A percentile compares a stretch with the other conserved stretches of the same genome.
phyloP scores from a whole-genome alignment of 23 tunicate species.

The Trididemnum miniatum region DNA sequence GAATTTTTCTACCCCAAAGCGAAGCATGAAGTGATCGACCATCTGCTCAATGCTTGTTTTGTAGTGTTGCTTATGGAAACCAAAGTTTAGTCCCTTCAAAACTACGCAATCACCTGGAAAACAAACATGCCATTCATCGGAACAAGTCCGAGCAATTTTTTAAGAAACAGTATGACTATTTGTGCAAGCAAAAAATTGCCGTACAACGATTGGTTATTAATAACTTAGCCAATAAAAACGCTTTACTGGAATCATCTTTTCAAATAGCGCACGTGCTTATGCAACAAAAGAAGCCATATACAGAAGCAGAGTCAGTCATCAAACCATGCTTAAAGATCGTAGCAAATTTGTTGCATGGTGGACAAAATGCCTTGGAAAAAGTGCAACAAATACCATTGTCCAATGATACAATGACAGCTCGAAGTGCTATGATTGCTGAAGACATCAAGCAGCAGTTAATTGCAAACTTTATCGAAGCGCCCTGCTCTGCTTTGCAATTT shows the following conservation, averaged over 20 bases:
- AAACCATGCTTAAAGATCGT: constrained; percentile 54
- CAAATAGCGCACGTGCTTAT: constrained; percentile 44
- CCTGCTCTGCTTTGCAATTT: constrained; percentile 61
- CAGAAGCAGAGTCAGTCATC: constrained; percentile 42
- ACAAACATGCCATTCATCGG: constrained; percentile 41
- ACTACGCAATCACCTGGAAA: constrained; percentile 39
- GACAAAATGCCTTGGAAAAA: constrained; percentile 34
- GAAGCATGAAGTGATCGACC: constrained; percentile 27
- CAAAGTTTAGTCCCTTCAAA: constrained; percentile 27
- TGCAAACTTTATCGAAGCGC: constrained; percentile 43
- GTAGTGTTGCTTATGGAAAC: constrained; percentile 28
- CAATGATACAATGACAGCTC: constrained; percentile 30
- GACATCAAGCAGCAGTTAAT: constrained; percentile 42
- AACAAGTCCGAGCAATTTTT: constrained; percentile 55
- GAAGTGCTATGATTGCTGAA: constrained; percentile 52
- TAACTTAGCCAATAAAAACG: constrained; percentile 23
- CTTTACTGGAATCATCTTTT: constrained; percentile 29
- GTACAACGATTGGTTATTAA: constrained; percentile 9
- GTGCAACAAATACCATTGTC: constrained; percentile 70
- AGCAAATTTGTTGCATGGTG: constrained; percentile 53
- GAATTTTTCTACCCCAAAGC: constrained; percentile 31
- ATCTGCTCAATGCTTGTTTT: constrained; percentile 42
- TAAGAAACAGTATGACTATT: constrained; percentile 31
- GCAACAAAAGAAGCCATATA: constrained; percentile 54
- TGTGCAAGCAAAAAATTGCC: constrained; percentile 18